Evolutionary conservation across 2,797 vertebrate genomes (phyloP), one percentile per base, ranked within the genome.

Genomic region (Synanceia verrucosa): DNA sequence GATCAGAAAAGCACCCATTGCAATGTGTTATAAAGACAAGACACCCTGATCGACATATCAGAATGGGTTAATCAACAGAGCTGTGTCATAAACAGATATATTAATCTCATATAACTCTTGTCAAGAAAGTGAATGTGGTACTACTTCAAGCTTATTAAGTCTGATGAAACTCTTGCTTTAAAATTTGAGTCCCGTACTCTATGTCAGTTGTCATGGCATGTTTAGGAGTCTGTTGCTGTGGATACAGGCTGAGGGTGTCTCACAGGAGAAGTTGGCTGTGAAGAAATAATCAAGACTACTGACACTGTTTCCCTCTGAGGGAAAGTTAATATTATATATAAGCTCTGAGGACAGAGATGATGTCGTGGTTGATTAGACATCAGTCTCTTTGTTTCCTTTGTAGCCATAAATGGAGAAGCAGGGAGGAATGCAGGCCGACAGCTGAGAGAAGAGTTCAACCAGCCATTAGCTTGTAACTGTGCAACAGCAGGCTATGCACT

Each of bases 381-480:
- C 6, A 11, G 39, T 36, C 9, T 57, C 33, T 41, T 64, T 68
- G 64, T 70, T 70, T 67, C 39, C 52, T 70, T 63, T 64, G 55
- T 44, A 76, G 55, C 89, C 90, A 87, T 88, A 93, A 76, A 93
- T 91, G 91, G 90, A 83, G 79, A 89, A 70, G 78, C 48, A 79
- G 59, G 53, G 51, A 89, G 92, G 91, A 93, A 94, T 91, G 89
- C 81, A 71, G 81, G 86, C 82, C 73, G 88, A 93, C 93, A 94
- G 91, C 92, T 94, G 93, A 85, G 67, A 67, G 82, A 63, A 56
- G 63, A 57, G 58, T 89, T 90, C 52, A 76, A 66, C 65, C 59
- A 79, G 60, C 50, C 64, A 51, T 81, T 82, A 75, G 50, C 66
- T 73, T 81, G 43, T 57, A 74, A 59, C 64, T 73, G 75, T 81